Conservation (phyloP, 53 echinoderm and acorn worm species). For the Antedon mediterranea region DNA sequence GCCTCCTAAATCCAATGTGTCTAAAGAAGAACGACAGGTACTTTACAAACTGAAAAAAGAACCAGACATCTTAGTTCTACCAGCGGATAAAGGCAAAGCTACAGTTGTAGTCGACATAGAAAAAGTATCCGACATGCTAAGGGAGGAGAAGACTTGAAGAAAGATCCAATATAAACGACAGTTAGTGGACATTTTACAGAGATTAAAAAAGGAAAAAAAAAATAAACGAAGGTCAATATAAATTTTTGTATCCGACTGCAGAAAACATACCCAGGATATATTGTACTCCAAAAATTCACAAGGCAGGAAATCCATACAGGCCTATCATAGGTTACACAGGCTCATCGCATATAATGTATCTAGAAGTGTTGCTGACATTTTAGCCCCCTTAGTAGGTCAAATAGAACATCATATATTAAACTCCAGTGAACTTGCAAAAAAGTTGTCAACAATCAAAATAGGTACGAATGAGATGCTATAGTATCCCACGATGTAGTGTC, state of each 20-base stretch:
- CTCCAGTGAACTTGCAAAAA: neutral
- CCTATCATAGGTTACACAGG: constrained; percentile 4
- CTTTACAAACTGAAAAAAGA: neutral
- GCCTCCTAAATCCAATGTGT: no score
- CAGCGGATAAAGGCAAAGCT: neutral
- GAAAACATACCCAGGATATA: constrained; percentile 2
- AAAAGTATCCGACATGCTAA: neutral
- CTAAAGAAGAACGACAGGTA: neutral
- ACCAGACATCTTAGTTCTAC: neutral
- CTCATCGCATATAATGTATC: constrained; percentile 5
- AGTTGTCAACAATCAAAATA: neutral
- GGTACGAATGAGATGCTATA: neutral
- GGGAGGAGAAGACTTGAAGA: neutral
- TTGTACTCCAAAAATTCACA: constrained; percentile 7
- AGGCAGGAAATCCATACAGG: neutral
- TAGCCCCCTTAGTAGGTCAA: neutral
- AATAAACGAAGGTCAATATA: neutral
- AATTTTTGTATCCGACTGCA: neutral
- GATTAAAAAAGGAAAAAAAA: no score
- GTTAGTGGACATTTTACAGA: no score
- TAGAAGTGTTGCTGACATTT: neutral
- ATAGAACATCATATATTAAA: neutral
- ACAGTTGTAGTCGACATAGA: neutral
- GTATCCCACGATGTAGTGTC: constrained; percentile 1
- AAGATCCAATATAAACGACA: neutral